Evolutionary conservation across 1,140 invertebrate species (phyloP).

Genomic region (Linepithema humile): DNA sequence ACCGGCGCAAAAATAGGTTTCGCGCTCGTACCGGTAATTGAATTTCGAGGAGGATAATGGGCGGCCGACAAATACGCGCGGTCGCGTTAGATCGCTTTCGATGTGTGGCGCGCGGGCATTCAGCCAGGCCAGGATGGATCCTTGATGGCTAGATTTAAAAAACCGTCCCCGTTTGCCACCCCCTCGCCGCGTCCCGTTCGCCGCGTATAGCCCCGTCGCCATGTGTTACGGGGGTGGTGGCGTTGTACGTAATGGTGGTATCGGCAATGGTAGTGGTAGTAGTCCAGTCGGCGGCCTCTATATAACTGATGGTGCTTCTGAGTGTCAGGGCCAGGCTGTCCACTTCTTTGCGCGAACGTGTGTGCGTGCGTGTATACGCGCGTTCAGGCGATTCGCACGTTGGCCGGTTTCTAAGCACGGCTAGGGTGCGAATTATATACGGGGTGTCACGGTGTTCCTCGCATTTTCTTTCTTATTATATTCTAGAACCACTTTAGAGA

Average conservation of each 20-base stretch:
- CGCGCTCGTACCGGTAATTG: constrained; percentile 69
- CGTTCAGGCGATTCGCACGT: constrained; percentile 44
- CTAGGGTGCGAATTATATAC: constrained; percentile 27
- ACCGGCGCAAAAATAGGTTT: constrained; percentile 66
- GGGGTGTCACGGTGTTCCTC: not conserved
- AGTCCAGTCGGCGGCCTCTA: constrained; percentile 73
- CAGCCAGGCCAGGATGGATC: constrained; percentile 77
- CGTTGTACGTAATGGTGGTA: constrained; percentile 59
- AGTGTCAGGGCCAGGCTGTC: constrained; percentile 81
- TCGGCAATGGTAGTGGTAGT: constrained; percentile 51
- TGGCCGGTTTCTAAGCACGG: constrained; percentile 47
- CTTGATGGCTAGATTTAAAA: constrained; percentile 78
- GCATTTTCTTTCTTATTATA: not conserved
- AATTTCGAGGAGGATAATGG: constrained; percentile 73
- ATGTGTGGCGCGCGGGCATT: constrained; percentile 74
- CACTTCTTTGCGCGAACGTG: constrained; percentile 78
- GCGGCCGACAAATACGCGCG: constrained; percentile 70
- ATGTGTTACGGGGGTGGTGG: constrained; percentile 70
- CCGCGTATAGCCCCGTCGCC: constrained; percentile 60
- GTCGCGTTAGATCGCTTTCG: constrained; percentile 73
- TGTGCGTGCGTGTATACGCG: constrained; percentile 33
- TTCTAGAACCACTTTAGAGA: not conserved
- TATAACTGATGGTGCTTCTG: constrained; percentile 82
- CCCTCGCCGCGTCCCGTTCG: constrained; percentile 35
- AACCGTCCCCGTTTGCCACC: constrained; percentile 64